phyloP scores from a whole-genome alignment of 2,113 vertebrate species.

The Hypanus sabinus region DNA sequence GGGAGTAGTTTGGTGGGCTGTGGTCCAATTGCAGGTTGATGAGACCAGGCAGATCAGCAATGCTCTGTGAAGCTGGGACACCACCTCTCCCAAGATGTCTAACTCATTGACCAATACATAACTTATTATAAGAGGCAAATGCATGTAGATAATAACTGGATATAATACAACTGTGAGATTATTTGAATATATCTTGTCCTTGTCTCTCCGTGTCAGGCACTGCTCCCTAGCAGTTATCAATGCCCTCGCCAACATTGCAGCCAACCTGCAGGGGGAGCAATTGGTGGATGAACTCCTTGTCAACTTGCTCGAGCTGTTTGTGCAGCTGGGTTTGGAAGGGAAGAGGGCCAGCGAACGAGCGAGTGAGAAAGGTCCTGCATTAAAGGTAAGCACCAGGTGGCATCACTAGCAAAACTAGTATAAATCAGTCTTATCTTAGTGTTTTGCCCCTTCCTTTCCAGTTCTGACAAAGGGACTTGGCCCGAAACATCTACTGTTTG shows the following conservation, averaged over 20 bases:
- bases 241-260: slow-evolving; percentile 88
- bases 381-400: slow-evolving; percentile 65
- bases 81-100: neutral
- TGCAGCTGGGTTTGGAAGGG: slow-evolving; percentile 91
- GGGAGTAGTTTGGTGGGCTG: too few relatives aligned
- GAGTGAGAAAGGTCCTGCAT: slow-evolving; percentile 83
- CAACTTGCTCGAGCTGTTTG: slow-evolving; percentile 89
- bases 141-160: neutral
- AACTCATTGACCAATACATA: neutral
- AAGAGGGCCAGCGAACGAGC: slow-evolving; percentile 90
- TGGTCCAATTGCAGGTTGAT: too few relatives aligned
- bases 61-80: too few relatives aligned
- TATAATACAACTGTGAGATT: neutral
- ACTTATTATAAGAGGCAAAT: neutral
- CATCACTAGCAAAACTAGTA: neutral
- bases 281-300: slow-evolving; percentile 88
- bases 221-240: slow-evolving; percentile 94
- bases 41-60: too few relatives aligned
- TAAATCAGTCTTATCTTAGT: too few relatives aligned
- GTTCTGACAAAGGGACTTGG: too few relatives aligned
- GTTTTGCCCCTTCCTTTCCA: too few relatives aligned
- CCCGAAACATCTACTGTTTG: too few relatives aligned
- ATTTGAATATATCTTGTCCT: neutral
- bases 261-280: slow-evolving; percentile 87
- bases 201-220: slow-evolving; percentile 60